Conservation (phyloP, 2,888 invertebrate species). For the Macrophya alboannulata region DNA sequence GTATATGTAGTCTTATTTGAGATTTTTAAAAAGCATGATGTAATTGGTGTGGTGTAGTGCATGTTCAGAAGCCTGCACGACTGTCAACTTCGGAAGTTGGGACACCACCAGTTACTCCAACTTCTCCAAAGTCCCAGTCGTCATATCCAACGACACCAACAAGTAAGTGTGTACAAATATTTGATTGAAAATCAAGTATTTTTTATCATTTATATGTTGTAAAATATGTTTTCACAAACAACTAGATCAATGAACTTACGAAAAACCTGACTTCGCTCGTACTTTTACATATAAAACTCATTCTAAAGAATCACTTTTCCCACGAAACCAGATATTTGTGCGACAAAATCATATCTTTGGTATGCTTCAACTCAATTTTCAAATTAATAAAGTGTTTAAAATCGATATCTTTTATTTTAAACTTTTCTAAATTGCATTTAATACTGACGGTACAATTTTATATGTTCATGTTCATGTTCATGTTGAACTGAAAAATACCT, state of each 20-base stretch:
- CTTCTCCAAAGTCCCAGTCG: constrained; percentile 71
- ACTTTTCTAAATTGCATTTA: background rate
- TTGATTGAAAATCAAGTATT: constrained; percentile 12
- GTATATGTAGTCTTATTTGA: constrained; percentile 12
- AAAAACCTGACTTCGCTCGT: constrained; percentile 5
- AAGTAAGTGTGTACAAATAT: constrained; percentile 73
- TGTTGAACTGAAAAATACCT: constrained; percentile 56
- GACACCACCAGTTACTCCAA: constrained; percentile 69
- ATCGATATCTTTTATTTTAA: background rate
- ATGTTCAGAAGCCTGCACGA: constrained; percentile 75
- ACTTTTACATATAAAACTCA: background rate
- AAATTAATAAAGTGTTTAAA: background rate
- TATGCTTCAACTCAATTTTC: background rate
- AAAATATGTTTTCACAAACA: background rate
- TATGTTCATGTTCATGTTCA: constrained; percentile 1
- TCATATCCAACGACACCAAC: constrained; percentile 70
- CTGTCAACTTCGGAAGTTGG: constrained; percentile 70
- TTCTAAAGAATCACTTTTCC: background rate
- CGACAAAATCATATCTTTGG: background rate
- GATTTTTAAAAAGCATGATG: constrained; percentile 64
- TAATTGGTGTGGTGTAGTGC: constrained; percentile 76
- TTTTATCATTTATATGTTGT: background rate
- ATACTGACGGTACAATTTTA: background rate
- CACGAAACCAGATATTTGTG: background rate
- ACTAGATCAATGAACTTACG: constrained; percentile 36